Base-by-base conservation (phyloP, 2,888 invertebrate genomes). In the Copidosoma aretas region DNA sequence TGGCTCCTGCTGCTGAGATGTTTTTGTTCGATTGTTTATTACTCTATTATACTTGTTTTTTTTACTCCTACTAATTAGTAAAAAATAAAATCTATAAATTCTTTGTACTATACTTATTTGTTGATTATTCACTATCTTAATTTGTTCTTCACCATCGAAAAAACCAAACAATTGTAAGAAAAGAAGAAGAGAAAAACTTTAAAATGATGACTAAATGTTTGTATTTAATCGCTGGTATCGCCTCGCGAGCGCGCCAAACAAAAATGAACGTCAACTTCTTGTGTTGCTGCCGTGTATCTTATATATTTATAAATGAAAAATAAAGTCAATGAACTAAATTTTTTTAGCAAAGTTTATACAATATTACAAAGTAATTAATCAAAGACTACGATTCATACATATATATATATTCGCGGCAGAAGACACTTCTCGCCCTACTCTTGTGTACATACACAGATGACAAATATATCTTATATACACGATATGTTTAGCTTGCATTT, bases 261-360 rank as follows among this genome's bases (percentile, higher is more conserved):
- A 90, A 90, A 91, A 91, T 91, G 91, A 91, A 90, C 92, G 92
- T 92, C 92, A 92, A 92, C 92, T 92, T 92, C 92, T 92, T 88
- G 87, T 87, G 86, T 85, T 80, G 73, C 74, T 76, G 68, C 74
- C 76, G 73, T 73, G 60, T 61, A 68, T 64, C 67, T 53, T 68
- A 53, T 22, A 60, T 70, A 60, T 66, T 65, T 63, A 62, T 65
- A 67, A 68, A 62, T 52, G 49, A 59, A 54, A 65, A 62, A 49
- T 19, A 64, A 46, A 62, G n/a, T n/a, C 49, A 64, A 54, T 60
- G 58, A 32, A 64, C 61, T 64, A 25, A 32, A 56, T 46, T 22
- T 66, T 46, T 41, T 25, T 24, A n/a, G 39, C 46, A 58, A 58
- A 54, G n/a, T 46, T 53, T 57, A 52, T 49, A 46, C 17, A 59